These are phyloP conservation scores for Frieseomelitta varia DNA, from an alignment of 1,140 invertebrate species.

Conservation along the genomic window DNA sequence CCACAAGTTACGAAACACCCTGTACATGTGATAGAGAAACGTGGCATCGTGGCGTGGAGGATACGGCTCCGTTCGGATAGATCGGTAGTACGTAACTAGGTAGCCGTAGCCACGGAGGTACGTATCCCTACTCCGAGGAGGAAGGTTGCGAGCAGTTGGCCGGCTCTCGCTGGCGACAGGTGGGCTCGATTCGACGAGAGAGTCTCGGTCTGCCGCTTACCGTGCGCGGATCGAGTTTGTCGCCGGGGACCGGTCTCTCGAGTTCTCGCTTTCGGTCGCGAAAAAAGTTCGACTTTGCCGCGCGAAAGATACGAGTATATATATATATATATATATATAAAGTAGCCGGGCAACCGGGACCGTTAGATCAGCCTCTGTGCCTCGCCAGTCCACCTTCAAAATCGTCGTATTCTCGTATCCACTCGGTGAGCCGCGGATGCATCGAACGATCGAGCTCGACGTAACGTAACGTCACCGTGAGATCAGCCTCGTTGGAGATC, in stretches of 20 bases:
- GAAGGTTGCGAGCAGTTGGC: constrained; percentile 63
- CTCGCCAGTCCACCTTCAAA: constrained; percentile 1
- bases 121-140: constrained; percentile 50
- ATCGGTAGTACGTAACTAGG: constrained; percentile 48
- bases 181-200: constrained; percentile 67
- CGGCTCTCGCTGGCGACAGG: constrained; percentile 68
- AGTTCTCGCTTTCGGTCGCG: constrained; percentile 25
- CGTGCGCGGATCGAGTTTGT: constrained; percentile 76
- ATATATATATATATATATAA: constrained; percentile 28
- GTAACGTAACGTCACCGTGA: neutral
- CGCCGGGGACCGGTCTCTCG: constrained; percentile 67
- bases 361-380: neutral
- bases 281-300: neutral
- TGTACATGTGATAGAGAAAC: neutral
- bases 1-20: too few species aligned
- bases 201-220: constrained; percentile 79
- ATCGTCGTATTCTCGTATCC: neutral
- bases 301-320: neutral
- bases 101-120: constrained; percentile 21
- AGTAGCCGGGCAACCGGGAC: neutral
- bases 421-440: neutral
- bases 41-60: neutral
- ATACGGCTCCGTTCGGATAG: constrained; percentile 31
- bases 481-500: neutral
- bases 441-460: neutral